Percentiles rank a stretch among this genome's conserved stretches.
These are phyloP conservation scores for Phenganax stokvisi DNA, from an alignment of 92 coral and sea anemone species.

Conservation along the genomic window DNA sequence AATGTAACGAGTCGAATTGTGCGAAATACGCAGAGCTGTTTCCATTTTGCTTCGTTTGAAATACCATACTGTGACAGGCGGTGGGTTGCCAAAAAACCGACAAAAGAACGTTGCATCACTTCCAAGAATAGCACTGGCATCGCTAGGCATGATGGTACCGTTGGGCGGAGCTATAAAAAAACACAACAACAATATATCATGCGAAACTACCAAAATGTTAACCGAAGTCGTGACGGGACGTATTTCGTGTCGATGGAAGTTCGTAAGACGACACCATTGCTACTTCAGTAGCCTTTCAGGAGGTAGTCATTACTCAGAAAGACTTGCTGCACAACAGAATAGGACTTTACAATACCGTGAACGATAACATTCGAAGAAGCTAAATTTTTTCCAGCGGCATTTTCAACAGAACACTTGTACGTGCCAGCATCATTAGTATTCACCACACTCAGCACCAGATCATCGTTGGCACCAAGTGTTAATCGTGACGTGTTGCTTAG, in stretches of 20 bases:
- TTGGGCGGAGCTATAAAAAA: constrained; percentile 22
- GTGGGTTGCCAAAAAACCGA: constrained; percentile 68
- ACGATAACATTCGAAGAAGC: constrained; percentile 52
- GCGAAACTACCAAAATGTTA: no score
- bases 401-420: constrained; percentile 62
- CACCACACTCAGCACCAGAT: constrained; percentile 53
- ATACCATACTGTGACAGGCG: constrained; percentile 65
- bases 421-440: constrained; percentile 63
- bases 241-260: no score
- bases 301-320: no score
- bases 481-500: constrained; percentile 38
- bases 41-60: constrained; percentile 43
- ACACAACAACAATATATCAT: not conserved
- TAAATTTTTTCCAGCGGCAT: constrained; percentile 61
- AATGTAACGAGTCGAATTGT: constrained; percentile 46
- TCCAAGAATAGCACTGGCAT: constrained; percentile 65
- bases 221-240: no score
- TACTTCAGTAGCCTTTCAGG: no score
- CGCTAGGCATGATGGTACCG: constrained; percentile 45
- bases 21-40: constrained; percentile 36
- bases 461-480: constrained; percentile 58
- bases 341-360: constrained; percentile 49
- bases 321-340: not conserved
- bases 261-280: no score
- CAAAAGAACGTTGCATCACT: constrained; percentile 62